Base-by-base conservation (phyloP, 1,140 invertebrate genomes). In the Homarus americanus region DNA sequence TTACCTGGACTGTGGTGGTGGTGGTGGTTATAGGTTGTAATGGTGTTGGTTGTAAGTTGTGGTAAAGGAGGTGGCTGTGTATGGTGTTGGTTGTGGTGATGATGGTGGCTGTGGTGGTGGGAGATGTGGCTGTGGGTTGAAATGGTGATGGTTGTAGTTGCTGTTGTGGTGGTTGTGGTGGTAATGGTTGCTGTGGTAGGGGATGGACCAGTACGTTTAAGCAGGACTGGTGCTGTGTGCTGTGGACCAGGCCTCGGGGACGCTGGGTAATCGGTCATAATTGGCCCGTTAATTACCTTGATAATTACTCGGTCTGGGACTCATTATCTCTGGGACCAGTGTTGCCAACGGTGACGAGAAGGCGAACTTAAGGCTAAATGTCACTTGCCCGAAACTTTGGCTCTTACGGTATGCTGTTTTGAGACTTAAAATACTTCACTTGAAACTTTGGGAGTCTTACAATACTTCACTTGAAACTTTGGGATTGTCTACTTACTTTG, bases 261-360 rank as follows among this genome's bases (percentile, higher is more conserved):
- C 28, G 49, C 34, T 28, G 24, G 87, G 72, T 90, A 90, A 90
- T 90, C 80, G 73, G 41, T 83, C 87, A 76, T 90, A 90, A 90
- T 90, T 90, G 72, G 73, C 38, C 73, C 49, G 69, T 90, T 90
- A 90, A 90, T 90, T 90, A 40, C 80, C 79, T 76, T 90, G 49
- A 90, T 90, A 90, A 90, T 90, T 90, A 90, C 80, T 78, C 34
- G 87, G 87, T 83, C 87, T 90, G 87, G 80, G 87, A 90, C 87
- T 90, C 79, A 90, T 90, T 90, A 83, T 83, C 80, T 79, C 36
- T 12, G 76, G 41, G 49, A 58, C 5, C 87, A 84, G 87, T n/a
- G 87, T 90, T 90, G 72, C 87, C 87, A 90, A 41, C 36, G 40
- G 7, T 34, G 20, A n/a, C n/a, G n/a, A n/a, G n/a, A n/a, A n/a